Percentiles rank a stretch among this genome's conserved stretches.
phyloP scores from a whole-genome alignment of 2,113 vertebrate genomes.

The Polypterus senegalus region DNA sequence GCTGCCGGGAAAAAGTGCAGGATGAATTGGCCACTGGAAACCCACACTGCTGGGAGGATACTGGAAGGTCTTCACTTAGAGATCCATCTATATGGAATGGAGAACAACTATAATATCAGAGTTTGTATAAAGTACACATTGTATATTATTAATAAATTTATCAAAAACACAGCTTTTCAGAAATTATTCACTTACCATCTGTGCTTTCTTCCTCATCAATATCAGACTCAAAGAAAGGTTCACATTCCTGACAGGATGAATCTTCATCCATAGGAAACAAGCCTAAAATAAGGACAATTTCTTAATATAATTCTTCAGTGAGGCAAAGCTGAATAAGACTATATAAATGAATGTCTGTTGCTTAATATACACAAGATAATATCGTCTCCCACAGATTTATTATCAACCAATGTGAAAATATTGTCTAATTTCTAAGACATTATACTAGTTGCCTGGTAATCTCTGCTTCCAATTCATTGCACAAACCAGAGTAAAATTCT shows the following conservation, averaged over 20 bases:
- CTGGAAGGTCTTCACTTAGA: slow-evolving; percentile 67
- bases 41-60: slow-evolving; percentile 37
- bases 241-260: slow-evolving; percentile 65
- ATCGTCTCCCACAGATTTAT: slow-evolving; percentile 8
- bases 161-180: too few relatives aligned
- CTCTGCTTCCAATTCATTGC: slow-evolving; percentile 30
- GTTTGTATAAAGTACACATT: background rate
- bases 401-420: too few relatives aligned
- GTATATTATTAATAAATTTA: too few relatives aligned
- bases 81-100: too few relatives aligned
- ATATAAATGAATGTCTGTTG: too few relatives aligned
- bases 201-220: slow-evolving; percentile 63
- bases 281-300: slow-evolving; percentile 36
- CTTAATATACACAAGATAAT: background rate
- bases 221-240: slow-evolving; percentile 70
- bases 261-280: slow-evolving; percentile 88
- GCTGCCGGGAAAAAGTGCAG: slow-evolving; percentile 40
- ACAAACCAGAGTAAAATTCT: background rate
- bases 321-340: background rate
- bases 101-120: background rate
- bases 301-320: background rate
- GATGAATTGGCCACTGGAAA: slow-evolving; percentile 32
- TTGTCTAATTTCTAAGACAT: too few relatives aligned
- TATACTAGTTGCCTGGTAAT: too few relatives aligned
- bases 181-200: slow-evolving; percentile 50